phyloP scores from a whole-genome alignment of 2,797 vertebrate species.

The Synaphobranchus kaupii region DNA sequence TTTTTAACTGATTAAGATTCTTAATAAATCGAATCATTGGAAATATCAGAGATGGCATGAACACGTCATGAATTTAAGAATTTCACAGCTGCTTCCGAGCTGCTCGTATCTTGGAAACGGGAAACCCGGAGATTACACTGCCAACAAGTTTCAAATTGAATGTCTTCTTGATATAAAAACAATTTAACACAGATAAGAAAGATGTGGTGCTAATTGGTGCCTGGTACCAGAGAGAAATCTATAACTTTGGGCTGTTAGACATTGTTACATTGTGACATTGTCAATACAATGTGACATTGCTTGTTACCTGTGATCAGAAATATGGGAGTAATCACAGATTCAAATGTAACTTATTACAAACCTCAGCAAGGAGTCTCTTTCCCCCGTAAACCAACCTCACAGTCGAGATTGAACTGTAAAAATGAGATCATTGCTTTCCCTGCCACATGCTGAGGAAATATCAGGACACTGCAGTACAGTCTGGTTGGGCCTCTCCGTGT shows the following conservation, averaged over 20 bases:
- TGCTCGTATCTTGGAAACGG: background rate
- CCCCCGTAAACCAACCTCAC: background rate
- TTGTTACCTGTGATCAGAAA: conserved; percentile 6
- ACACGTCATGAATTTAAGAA: background rate
- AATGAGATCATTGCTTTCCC: background rate
- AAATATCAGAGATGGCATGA: background rate
- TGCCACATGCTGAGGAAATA: background rate
- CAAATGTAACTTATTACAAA: background rate
- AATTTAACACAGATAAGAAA: conserved; percentile 13
- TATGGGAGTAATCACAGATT: background rate
- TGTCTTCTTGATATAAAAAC: background rate
- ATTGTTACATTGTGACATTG: conserved; percentile 4
- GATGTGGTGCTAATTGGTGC: background rate
- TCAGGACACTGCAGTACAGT: background rate
- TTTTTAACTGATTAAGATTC: background rate
- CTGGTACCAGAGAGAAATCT: background rate
- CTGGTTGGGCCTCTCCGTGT: background rate
- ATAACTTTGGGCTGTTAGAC: background rate
- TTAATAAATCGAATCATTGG: conserved; percentile 6
- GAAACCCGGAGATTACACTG: background rate
- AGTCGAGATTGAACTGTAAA: background rate
- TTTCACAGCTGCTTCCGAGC: background rate
- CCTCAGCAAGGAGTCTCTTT: background rate
- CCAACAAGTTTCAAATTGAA: background rate
- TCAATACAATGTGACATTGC: too few relatives aligned